Evolutionary conservation across 2,113 vertebrate species (phyloP).

Genomic region (Ceyx margarethae): DNA sequence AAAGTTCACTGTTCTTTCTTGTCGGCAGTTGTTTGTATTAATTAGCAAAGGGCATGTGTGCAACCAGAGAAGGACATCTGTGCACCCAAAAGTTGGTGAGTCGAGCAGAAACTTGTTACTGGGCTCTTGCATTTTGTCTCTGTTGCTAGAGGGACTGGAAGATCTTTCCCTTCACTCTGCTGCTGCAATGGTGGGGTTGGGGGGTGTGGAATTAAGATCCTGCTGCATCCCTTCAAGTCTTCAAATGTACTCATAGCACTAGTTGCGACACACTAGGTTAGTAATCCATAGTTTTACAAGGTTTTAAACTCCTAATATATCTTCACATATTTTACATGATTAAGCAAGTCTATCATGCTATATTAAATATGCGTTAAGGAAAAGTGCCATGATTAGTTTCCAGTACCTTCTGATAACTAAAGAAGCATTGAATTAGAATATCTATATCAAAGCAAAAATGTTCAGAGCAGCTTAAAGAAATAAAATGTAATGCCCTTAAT

Average conservation of each 20-base stretch:
- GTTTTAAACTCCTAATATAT: conserved; percentile 42
- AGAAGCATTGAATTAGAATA: conserved; percentile 45
- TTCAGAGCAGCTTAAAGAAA: conserved; percentile 26
- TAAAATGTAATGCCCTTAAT: conserved; percentile 17
- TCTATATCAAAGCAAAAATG: conserved; percentile 49
- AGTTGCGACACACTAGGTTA: neutral
- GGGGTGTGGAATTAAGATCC: conserved; percentile 42
- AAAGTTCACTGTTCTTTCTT: neutral
- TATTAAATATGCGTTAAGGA: conserved; percentile 19
- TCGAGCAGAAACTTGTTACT: neutral
- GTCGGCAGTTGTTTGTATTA: neutral
- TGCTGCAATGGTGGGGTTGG: neutral
- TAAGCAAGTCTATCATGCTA: conserved; percentile 28
- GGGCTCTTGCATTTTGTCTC: neutral
- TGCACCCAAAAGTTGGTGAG: neutral
- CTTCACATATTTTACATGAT: conserved; percentile 37
- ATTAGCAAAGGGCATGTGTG: neutral
- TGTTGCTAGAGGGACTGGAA: neutral
- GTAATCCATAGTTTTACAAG: conserved; percentile 40
- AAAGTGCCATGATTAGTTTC: conserved; percentile 2
- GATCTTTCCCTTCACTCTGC: conserved; percentile 7
- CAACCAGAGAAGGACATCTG: neutral
- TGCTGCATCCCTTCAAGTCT: conserved; percentile 46
- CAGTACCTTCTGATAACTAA: conserved; percentile 43
- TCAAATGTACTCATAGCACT: neutral